Base-by-base conservation (phyloP, 1,140 invertebrate species). In the Cyphomyrmex costatus region DNA sequence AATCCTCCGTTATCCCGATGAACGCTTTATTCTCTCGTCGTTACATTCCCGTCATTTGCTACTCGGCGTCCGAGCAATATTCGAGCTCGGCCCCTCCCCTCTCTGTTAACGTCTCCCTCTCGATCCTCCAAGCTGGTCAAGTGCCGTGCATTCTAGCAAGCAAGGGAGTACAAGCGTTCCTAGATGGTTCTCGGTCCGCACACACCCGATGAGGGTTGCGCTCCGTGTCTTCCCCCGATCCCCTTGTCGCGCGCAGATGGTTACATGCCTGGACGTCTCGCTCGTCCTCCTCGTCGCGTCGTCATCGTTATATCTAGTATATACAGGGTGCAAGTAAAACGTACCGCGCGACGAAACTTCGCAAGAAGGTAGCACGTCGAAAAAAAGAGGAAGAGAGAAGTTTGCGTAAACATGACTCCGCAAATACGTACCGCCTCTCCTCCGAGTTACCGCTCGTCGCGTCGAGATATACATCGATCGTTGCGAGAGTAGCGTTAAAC, bases 201-300 rank as follows among this genome's bases (percentile, higher is more conserved):
- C 49, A 56, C 74, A n/a, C 80, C 19, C 51, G 65, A 73, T 30
- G 60, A 78, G 79, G 79, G 87, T 83, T 73, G 70, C 30, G 56
- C 21, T 61, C n/a, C 82, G 60, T 46, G 74, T 88, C 61, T 68
- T 21, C 65, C 51, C 71, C 51, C 46, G 46, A 66, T 14, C 36
- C 65, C 70, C 78, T 87, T 60, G 85, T 87, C 85, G 89, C 60
- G 66, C 85, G 74, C 89, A 89, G 88, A 89, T 90, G 89, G 88
- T 85, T 68, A 79, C 76, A 79, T 68, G 74, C 76, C 79, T 68
- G 49, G 61, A 65, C 42, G 74, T 79, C 74, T 89, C 76, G 74
- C 51, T 85, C 63, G 36, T 73, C 80, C 56, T 61, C 49, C 51
- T 63, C 83, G 58, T 89, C 82, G 4, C 19, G 61, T 51, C 71